phyloP scores from a whole-genome alignment of 1,140 invertebrate species.

The Drosophila tristis region DNA sequence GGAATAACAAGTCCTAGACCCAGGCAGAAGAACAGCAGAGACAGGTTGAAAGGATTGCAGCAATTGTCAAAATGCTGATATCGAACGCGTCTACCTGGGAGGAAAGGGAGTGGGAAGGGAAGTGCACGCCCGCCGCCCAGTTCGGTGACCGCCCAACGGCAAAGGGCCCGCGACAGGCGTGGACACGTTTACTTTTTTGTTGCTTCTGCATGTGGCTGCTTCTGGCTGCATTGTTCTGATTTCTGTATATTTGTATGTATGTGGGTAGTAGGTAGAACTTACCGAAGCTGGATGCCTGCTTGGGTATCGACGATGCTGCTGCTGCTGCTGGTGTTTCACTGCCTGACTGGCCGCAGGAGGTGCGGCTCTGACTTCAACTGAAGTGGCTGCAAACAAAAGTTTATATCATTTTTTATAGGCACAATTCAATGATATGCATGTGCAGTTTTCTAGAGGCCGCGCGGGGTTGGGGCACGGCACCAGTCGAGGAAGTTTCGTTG shows the following conservation, averaged over 20 bases:
- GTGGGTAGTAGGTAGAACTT: conserved; percentile 7
- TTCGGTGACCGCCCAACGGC: conserved; percentile 45
- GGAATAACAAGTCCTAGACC: conserved; percentile 44
- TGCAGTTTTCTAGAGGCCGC: conserved; percentile 36
- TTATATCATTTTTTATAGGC: not conserved
- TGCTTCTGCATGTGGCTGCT: not conserved
- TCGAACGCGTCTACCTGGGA: conserved; percentile 48
- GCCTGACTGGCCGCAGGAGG: conserved; percentile 6
- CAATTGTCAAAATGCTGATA: conserved; percentile 25
- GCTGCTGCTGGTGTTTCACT: not conserved
- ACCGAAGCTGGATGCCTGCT: conserved; percentile 11
- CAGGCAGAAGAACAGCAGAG: not conserved
- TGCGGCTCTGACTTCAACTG: conserved; percentile 13
- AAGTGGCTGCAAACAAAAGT: conserved; percentile 23
- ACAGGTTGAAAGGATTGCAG: conserved; percentile 22
- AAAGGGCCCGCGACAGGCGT: conserved; percentile 29
- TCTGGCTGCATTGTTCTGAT: not conserved
- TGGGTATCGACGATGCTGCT: not conserved
- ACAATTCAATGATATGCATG: conserved; percentile 14
- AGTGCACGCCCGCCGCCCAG: conserved; percentile 37
- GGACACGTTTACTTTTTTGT: conserved; percentile 40
- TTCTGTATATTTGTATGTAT: not conserved
- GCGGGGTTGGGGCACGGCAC: conserved; percentile 45
- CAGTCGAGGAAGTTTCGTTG: not conserved
- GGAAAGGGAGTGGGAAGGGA: too few relatives aligned